phyloP scores from a whole-genome alignment of 1,140 invertebrate genomes.

The Polyergus mexicanus region DNA sequence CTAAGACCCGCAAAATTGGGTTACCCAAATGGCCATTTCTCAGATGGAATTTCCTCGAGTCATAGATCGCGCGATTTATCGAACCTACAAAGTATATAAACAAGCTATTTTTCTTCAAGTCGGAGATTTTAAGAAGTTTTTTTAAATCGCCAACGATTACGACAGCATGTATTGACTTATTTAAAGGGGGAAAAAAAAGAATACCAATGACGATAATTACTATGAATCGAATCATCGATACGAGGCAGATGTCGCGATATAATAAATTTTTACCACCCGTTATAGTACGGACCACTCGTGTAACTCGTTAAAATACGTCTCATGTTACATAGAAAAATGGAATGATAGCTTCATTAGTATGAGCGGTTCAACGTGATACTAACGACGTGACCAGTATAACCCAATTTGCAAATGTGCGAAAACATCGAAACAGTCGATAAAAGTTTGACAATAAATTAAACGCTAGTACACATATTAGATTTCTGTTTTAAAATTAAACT shows the following conservation, averaged over 20 bases:
- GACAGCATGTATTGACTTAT: background rate
- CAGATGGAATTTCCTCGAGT: conserved; percentile 1
- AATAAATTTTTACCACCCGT: conserved; percentile 29
- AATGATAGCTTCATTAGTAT: background rate
- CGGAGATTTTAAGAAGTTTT: background rate
- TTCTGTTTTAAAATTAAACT: conserved; percentile 4
- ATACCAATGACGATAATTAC: conserved; percentile 6
- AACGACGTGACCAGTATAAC: conserved; percentile 1
- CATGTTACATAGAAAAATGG: background rate
- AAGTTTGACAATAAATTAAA: conserved; percentile 36
- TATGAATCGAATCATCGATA: background rate
- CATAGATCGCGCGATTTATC: conserved; percentile 42
- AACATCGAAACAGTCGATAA: conserved; percentile 28
- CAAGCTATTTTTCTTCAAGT: conserved; percentile 53
- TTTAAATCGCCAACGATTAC: background rate
- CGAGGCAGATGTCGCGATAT: background rate
- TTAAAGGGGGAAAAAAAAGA: background rate
- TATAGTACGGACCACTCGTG: background rate
- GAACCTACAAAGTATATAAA: conserved; percentile 45
- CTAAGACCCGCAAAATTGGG: conserved; percentile 44
- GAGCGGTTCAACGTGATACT: background rate
- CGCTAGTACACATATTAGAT: background rate
- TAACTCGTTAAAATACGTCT: conserved; percentile 10
- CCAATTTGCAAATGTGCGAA: conserved; percentile 28
- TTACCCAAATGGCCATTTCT: conserved; percentile 45